Evolutionary conservation across 2,113 vertebrate genomes (phyloP).

Genomic region (Clarias macrocephalus): DNA sequence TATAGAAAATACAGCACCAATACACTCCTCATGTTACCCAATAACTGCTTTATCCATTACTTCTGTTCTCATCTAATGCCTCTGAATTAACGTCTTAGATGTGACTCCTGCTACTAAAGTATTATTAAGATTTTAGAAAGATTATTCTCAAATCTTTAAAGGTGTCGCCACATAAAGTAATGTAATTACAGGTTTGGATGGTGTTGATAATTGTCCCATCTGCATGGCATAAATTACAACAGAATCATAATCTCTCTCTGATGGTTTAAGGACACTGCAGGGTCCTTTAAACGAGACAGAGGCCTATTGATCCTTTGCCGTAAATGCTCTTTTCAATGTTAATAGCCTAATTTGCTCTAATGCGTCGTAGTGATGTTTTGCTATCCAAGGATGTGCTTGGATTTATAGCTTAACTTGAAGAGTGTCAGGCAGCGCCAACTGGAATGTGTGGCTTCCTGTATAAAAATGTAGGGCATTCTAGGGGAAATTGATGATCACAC

Average conservation of each 20-base stretch:
- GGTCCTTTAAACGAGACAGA: conserved; percentile 88
- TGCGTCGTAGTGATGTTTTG: conserved; percentile 74
- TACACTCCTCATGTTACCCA: too few relatives aligned
- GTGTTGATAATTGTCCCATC: conserved; percentile 89
- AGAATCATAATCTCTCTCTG: conserved; percentile 86
- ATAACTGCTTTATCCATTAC: background rate
- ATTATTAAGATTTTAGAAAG: background rate
- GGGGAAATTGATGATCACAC: conserved; percentile 71
- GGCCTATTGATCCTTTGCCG: conserved; percentile 88
- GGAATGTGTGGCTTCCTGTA: conserved; percentile 71
- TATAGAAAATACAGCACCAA: background rate
- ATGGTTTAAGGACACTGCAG: conserved; percentile 90
- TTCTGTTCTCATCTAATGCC: too few relatives aligned
- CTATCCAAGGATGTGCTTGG: conserved; percentile 76
- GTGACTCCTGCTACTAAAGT: background rate
- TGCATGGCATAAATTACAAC: conserved; percentile 88
- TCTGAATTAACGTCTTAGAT: background rate
- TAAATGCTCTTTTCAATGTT: conserved; percentile 86
- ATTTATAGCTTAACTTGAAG: conserved; percentile 77
- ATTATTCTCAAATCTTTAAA: background rate
- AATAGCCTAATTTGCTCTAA: conserved; percentile 84
- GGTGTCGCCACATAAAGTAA: conserved; percentile 40
- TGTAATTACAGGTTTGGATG: conserved; percentile 81
- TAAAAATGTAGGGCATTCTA: conserved; percentile 74
- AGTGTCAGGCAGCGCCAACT: conserved; percentile 62